A percentile compares a stretch with the other conserved stretches of the same genome.
Conservation (phyloP, 2,113 vertebrate genomes). For the Ia io region DNA sequence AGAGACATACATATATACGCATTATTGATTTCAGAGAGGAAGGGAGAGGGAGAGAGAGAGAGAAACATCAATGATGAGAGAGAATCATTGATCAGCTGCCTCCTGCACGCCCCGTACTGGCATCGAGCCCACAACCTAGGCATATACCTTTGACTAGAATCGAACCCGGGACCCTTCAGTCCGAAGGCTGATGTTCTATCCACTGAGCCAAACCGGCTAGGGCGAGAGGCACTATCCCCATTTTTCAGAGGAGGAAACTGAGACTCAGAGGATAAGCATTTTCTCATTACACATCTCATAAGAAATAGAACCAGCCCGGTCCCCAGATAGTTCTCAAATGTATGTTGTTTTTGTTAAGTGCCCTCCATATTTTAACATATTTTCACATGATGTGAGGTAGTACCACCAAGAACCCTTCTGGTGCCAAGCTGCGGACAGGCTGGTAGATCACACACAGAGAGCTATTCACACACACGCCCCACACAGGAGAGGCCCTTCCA, state of each 20-base stretch:
- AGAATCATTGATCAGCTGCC: too few relatives aligned
- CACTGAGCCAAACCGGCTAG: too few relatives aligned
- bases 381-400: background rate
- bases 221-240: background rate
- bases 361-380: background rate
- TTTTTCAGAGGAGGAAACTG: constrained; percentile 1
- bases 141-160: too few relatives aligned
- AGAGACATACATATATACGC: background rate
- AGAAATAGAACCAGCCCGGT: background rate
- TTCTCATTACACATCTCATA: background rate
- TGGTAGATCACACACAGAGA: background rate
- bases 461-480: background rate
- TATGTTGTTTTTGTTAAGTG: background rate
- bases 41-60: too few relatives aligned
- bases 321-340: background rate
- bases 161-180: too few relatives aligned
- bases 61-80: too few relatives aligned
- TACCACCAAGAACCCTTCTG: background rate
- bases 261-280: background rate
- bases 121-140: too few relatives aligned
- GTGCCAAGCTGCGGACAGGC: background rate
- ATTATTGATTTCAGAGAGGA: too few relatives aligned
- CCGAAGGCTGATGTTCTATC: too few relatives aligned
- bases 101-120: too few relatives aligned
- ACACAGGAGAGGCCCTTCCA: background rate